Conservation (phyloP, 2,113 vertebrate species). For the Struthidea cinerea region DNA sequence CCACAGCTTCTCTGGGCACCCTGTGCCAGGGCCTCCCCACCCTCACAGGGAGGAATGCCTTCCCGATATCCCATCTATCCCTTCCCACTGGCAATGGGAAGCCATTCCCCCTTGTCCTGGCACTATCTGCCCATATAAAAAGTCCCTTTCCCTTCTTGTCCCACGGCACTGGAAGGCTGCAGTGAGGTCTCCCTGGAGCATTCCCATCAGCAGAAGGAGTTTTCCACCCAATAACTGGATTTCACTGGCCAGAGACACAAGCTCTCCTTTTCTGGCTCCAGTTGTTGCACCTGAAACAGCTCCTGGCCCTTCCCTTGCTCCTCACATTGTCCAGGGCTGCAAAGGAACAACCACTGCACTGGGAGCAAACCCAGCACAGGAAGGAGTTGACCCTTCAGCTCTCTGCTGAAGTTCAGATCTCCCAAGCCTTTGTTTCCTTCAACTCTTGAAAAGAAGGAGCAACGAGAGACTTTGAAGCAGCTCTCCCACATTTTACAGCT, state of each 20-base stretch:
- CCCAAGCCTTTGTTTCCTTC: background rate
- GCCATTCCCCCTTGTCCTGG: background rate
- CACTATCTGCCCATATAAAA: background rate
- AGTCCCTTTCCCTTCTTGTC: background rate
- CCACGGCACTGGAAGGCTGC: background rate
- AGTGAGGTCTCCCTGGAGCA: background rate
- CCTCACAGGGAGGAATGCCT: fast-evolving
- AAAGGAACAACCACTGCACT: background rate
- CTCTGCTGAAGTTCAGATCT: background rate
- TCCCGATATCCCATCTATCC: fast-evolving
- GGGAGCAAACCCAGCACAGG: background rate
- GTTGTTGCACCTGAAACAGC: background rate
- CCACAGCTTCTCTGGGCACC: background rate
- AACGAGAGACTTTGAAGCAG: background rate
- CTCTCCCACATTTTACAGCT: background rate
- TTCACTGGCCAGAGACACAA: background rate
- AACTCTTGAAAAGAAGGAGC: background rate
- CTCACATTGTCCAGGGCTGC: background rate
- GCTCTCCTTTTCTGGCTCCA: background rate
- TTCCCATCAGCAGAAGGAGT: background rate
- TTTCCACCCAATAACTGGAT: background rate
- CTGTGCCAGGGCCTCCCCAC: background rate
- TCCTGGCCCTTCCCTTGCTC: background rate
- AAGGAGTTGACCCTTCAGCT: background rate
- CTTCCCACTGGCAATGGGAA: background rate